Conservation (phyloP, 2,888 invertebrate species). For the Timema podura region DNA sequence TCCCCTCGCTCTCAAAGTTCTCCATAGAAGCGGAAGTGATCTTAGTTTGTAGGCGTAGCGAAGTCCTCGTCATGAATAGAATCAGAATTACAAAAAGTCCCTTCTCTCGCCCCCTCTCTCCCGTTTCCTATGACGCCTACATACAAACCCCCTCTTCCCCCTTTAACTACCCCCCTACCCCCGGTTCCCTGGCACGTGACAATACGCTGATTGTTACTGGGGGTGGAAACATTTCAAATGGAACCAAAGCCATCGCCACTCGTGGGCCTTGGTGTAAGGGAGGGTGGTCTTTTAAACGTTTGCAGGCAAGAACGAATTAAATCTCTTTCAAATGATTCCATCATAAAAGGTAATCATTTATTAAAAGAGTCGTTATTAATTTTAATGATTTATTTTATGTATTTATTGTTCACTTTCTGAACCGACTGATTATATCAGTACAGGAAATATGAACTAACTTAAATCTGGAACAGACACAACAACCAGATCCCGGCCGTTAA, state of each 20-base stretch:
- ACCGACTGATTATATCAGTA: no score
- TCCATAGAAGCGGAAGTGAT: slow-evolving; percentile 24
- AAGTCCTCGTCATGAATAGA: slow-evolving; percentile 26
- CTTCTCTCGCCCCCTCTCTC: slow-evolving; percentile 21
- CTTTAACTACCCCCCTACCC: background rate
- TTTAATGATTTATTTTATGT: no score
- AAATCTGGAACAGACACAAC: no score
- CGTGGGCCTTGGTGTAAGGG: background rate
- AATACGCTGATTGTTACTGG: slow-evolving; percentile 12
- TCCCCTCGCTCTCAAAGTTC: background rate
- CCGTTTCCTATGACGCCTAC: background rate
- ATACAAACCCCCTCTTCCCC: background rate
- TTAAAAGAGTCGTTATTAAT: no score
- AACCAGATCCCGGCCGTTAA: no score
- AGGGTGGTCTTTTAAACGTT: background rate
- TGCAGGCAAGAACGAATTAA: no score
- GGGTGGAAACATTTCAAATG: slow-evolving; percentile 15
- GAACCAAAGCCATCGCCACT: background rate
- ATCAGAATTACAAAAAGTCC: slow-evolving; percentile 28
- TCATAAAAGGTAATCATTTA: no score
- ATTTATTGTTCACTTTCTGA: no score
- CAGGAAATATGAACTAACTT: no score
- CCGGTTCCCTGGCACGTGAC: slow-evolving; percentile 18
- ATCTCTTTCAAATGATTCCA: no score
- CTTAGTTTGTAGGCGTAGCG: slow-evolving; percentile 23